Evolutionary conservation across 2,113 vertebrate species (phyloP).

Genomic region (Rhodinocichla rosea): DNA sequence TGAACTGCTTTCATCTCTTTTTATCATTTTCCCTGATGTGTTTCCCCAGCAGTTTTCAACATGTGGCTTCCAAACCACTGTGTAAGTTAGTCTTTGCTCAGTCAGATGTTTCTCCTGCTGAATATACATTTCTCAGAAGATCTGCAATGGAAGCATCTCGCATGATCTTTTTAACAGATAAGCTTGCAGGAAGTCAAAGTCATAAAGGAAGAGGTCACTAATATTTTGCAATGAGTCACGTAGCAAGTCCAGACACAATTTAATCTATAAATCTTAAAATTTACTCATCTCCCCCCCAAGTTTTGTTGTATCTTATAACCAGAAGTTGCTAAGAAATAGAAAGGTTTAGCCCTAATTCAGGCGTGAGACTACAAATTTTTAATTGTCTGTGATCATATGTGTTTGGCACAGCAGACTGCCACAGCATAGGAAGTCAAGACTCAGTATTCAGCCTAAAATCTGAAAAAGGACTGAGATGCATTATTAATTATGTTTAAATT

Average conservation of each 20-base stretch:
- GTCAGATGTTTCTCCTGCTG: slow-evolving; percentile 49
- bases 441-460: not conserved
- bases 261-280: not conserved
- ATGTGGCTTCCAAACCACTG: slow-evolving; percentile 50
- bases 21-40: not conserved
- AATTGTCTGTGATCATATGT: not conserved
- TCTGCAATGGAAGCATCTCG: not conserved
- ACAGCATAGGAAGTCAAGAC: not conserved
- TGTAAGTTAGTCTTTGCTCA: slow-evolving; percentile 28
- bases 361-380: not conserved
- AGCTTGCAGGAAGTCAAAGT: not conserved
- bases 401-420: not conserved
- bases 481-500: not conserved
- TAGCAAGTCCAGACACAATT: not conserved
- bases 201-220: slow-evolving; percentile 10
- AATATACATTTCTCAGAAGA: slow-evolving; percentile 25
- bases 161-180: slow-evolving; percentile 34
- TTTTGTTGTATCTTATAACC: not conserved
- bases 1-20: slow-evolving; percentile 9
- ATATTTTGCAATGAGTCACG: not conserved
- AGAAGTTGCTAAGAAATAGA: not conserved
- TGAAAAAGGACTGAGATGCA: not conserved
- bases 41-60: slow-evolving; percentile 43
- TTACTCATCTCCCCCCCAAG: not conserved
- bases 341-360: not conserved